A percentile compares a stretch with the other conserved stretches of the same genome.
phyloP scores from a whole-genome alignment of 2,113 vertebrate species.

The Bambusicola thoracicus region DNA sequence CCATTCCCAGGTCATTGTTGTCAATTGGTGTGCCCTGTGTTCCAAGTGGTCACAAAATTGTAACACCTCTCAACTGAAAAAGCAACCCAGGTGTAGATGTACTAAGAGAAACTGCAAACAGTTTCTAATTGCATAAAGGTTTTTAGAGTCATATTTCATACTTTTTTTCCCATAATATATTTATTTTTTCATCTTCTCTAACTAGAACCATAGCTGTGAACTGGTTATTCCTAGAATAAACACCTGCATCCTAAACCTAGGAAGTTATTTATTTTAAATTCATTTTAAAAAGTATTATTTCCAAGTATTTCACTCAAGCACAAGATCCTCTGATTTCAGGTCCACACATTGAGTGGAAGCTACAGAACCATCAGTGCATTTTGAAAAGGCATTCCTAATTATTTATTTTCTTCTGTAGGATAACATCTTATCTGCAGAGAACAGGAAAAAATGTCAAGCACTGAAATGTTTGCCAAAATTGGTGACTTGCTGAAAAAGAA shows the following conservation, averaged over 20 bases:
- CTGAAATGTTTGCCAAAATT: not conserved
- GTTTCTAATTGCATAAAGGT: not conserved
- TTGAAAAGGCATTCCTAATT: not conserved
- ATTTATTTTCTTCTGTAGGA: not conserved
- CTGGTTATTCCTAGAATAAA: not conserved
- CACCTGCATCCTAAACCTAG: fast-evolving
- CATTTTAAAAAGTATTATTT: not conserved
- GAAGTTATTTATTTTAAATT: not conserved
- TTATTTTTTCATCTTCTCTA: not conserved
- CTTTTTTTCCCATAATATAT: not conserved
- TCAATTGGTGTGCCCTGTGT: not conserved
- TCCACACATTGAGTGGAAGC: not conserved
- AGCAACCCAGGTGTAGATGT: not conserved
- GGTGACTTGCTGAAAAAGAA: not conserved
- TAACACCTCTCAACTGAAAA: not conserved
- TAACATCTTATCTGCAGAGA: not conserved
- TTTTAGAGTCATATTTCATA: not conserved
- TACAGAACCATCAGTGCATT: not conserved
- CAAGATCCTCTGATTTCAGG: not conserved
- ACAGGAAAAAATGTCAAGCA: not conserved
- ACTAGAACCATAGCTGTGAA: not conserved
- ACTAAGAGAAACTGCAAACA: not conserved
- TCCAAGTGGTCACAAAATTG: not conserved
- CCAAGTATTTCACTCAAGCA: not conserved
- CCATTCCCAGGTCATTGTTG: not conserved